Evolutionary conservation across 1,140 invertebrate genomes (phyloP).

Genomic region (Hylaeus anthracinus): DNA sequence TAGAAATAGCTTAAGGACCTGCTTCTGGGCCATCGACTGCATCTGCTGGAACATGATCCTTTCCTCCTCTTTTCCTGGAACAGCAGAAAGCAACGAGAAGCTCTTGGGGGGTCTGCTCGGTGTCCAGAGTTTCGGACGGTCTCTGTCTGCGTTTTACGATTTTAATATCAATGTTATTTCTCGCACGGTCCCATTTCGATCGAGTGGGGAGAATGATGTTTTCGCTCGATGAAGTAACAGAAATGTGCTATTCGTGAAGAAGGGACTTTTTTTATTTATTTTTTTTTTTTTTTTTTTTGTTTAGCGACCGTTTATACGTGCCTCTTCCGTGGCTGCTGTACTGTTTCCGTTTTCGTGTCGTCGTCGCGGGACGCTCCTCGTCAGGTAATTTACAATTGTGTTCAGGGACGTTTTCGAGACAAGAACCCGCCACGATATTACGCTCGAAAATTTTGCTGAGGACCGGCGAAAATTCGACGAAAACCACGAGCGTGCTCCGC

Average conservation of each 20-base stretch:
- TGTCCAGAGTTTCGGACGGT: slow-evolving; percentile 45
- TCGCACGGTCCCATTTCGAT: slow-evolving; percentile 21
- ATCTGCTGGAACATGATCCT: slow-evolving; percentile 97
- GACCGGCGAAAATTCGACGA: neutral
- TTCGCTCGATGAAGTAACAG: slow-evolving; percentile 3
- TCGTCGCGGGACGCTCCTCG: too few relatives aligned
- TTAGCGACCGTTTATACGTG: neutral
- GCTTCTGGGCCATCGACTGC: slow-evolving; percentile 97
- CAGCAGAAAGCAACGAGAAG: slow-evolving; percentile 74
- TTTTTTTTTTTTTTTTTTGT: too few relatives aligned
- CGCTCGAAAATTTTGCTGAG: neutral
- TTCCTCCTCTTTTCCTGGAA: slow-evolving; percentile 96
- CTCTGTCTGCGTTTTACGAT: slow-evolving; percentile 46
- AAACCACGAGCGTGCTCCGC: too few relatives aligned
- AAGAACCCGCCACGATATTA: neutral
- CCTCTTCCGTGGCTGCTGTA: neutral
- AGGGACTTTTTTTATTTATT: neutral
- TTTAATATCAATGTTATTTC: slow-evolving; percentile 37
- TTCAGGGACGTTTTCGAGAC: neutral
- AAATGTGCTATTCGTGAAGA: neutral
- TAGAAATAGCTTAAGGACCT: slow-evolving; percentile 88
- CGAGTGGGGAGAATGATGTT: neutral
- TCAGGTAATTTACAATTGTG: too few relatives aligned
- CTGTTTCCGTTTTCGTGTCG: too few relatives aligned
- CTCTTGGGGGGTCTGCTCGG: slow-evolving; percentile 62